Base-by-base conservation (phyloP, 92 coral and sea anemone species). In the Galaxea fascicularis region DNA sequence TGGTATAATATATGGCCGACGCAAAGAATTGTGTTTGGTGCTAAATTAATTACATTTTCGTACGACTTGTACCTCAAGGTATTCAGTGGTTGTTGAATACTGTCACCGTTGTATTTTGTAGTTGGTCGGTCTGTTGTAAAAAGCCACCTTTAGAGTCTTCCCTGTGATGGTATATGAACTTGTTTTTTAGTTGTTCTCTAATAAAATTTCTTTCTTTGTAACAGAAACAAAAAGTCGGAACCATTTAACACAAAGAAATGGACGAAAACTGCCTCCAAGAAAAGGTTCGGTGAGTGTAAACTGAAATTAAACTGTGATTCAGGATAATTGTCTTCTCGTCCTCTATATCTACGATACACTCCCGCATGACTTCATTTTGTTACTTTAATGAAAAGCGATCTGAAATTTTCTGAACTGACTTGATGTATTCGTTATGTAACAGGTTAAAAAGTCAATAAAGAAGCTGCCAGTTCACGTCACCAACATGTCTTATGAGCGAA, bases 191-290 rank as follows among this genome's bases (percentile, higher is more conserved):
- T 16, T 71, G 20, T 35, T 25, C 41, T 21, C 30, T 24, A 4
- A 21, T 24, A 9, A 27, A 7, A 27, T 22, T 31, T 12, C 29
- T 31, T 57, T 78, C 62, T 65, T 27, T 39, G 26, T 24, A 28
- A 63, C 64, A 26, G 49, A 28, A 20, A 24, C 29, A 60, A 60
- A 60, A 60, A 7, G 10, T 24, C 30, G 66, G 29, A 28, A 60
- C 6, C 66, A 24, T 3, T 49, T n/a, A 88, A 77, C 83, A 73
- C 82, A 52, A 44, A 25, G 35, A 20, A 92, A 78, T 80, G 80
- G 86, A 57, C 81, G 87, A 73, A 90, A 88, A 65, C 45, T 93
- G 27, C 97, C 97, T 21, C 97, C 97, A 65, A 78, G 97, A 85
- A 88, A 79, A 86, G 86, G 92, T 35, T 91, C 97, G 82, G 97